Evolutionary conservation across 2,888 invertebrate genomes (phyloP), one percentile per base, ranked within the genome.

Genomic region (Scaptomyza caliginosa): DNA sequence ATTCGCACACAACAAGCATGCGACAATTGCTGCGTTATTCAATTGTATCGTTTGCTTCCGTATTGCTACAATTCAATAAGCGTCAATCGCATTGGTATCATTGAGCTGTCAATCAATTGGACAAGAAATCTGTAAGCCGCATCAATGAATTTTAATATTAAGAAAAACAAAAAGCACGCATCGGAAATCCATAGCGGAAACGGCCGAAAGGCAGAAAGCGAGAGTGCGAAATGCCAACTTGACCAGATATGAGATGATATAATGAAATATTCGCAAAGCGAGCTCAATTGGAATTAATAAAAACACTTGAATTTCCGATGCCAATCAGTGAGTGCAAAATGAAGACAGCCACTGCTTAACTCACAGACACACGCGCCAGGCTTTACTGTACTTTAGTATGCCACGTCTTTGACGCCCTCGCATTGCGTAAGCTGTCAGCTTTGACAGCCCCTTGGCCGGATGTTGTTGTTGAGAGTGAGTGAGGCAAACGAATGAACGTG

Each of bases 241-340:
- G 82, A 73, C 79, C 70, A 67, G 59, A 77, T 73, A 55, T 66
- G 64, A 62, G 45, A 62, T 54, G 52, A 49, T 51, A 48, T 72
- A 80, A 74, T 78, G 76, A 75, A 78, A 74, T 78, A 50, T 73
- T 68, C 55, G 69, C 67, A 65, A 42, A 51, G 42, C 49, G 38
- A 54, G 63, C 65, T 50, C 65, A 83, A 84, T 82, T 73, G 67
- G 60, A 72, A 80, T 89, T 86, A 85, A 89, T 87, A 77, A 89
- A 88, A 88, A 76, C 76, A 77, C 86, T 88, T 81, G 81, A 87
- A 88, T 88, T 87, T 86, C 83, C 88, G 78, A 80, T 83, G 88
- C 86, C 88, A 88, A 88, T 86, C 86, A 86, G 64, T 19, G 67
- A 59, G 52, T 23, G 58, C 54, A 49, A 57, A 68, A 68, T 63